Conservation (phyloP, 92 coral and sea anemone genomes). For the Isaurus tuberculatus region DNA sequence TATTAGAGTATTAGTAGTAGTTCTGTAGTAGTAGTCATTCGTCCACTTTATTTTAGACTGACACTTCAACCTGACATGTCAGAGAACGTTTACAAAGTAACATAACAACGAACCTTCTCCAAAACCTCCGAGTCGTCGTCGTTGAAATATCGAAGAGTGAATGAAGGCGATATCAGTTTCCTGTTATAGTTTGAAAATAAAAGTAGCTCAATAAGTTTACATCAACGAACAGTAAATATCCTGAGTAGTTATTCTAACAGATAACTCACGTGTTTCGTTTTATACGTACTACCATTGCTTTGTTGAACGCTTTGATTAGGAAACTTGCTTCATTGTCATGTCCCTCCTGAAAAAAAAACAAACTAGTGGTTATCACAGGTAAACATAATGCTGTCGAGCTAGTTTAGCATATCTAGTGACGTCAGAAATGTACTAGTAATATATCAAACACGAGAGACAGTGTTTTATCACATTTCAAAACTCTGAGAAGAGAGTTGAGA, state of each 20-base stretch:
- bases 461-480: too few relatives aligned
- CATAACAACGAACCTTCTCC: conserved; percentile 8
- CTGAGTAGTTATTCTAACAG: background rate
- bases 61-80: too few relatives aligned
- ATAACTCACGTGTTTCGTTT: conserved; percentile 16
- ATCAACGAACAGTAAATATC: background rate
- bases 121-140: conserved; percentile 62
- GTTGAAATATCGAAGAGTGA: conserved; percentile 62
- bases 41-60: too few relatives aligned
- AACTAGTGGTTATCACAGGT: too few relatives aligned
- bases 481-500: too few relatives aligned
- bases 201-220: background rate
- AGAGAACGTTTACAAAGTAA: too few relatives aligned
- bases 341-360: background rate
- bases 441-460: too few relatives aligned
- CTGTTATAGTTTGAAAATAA: conserved; percentile 21
- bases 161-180: conserved; percentile 55
- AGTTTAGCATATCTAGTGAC: too few relatives aligned
- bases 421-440: too few relatives aligned
- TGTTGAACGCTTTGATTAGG: conserved; percentile 9
- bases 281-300: background rate
- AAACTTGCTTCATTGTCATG: conserved; percentile 32
- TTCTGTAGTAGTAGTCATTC: too few relatives aligned
- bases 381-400: too few relatives aligned
- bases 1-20: too few relatives aligned